Conservation (phyloP, 2,113 vertebrate species). For the Microcebus lehilahytsara region DNA sequence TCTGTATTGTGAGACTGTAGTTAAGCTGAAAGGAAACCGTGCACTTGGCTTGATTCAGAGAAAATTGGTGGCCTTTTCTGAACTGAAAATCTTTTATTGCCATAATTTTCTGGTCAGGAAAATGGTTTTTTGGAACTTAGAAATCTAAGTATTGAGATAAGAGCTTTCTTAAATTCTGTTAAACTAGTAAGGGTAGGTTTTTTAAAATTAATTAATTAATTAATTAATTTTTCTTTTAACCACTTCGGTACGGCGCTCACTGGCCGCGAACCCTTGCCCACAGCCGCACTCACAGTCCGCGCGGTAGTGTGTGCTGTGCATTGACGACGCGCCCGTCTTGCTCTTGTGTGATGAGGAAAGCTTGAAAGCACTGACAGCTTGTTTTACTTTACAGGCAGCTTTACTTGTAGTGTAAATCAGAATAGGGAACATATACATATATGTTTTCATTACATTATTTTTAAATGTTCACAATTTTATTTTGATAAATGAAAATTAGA, state of each 20-base stretch:
- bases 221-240: background rate
- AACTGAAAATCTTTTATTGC: background rate
- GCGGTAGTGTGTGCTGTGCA: too few relatives aligned
- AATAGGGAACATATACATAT: too few relatives aligned
- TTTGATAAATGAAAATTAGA: too few relatives aligned
- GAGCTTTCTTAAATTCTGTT: background rate
- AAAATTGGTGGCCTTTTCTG: background rate
- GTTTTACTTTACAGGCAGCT: too few relatives aligned
- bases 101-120: background rate
- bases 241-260: too few relatives aligned
- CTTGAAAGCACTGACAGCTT: too few relatives aligned
- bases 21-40: background rate
- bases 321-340: accelerated
- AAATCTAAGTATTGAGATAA: background rate
- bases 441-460: too few relatives aligned
- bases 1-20: background rate
- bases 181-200: background rate
- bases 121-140: background rate
- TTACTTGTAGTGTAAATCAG: too few relatives aligned
- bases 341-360: too few relatives aligned
- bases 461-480: too few relatives aligned
- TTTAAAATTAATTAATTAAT: background rate
- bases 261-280: too few relatives aligned
- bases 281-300: too few relatives aligned
- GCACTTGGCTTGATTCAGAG: background rate